Evolutionary conservation across 2,888 invertebrate species (phyloP).

Genomic region (Athalia circularis): DNA sequence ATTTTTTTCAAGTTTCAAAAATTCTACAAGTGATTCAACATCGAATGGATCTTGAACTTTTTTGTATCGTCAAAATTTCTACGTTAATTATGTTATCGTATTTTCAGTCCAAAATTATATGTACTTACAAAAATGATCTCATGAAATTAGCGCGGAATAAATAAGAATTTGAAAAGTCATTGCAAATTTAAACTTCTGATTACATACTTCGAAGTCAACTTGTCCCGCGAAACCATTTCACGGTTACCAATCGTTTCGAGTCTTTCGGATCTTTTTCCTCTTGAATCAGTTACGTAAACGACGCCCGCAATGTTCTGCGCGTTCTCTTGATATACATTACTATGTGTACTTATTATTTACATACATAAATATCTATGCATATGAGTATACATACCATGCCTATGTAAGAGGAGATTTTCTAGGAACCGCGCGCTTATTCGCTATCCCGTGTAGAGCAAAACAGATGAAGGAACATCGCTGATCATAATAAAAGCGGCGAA

Average conservation of each 20-base stretch:
- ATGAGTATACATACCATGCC: no score
- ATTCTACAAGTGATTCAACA: no score
- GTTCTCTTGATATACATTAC: constrained; percentile 1
- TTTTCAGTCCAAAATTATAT: no score
- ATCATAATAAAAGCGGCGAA: constrained; percentile 56
- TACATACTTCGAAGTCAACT: background rate
- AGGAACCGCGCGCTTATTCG: constrained; percentile 8
- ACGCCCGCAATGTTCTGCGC: background rate
- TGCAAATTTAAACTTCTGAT: no score
- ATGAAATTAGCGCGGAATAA: no score
- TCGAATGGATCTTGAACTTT: no score
- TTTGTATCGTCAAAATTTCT: no score
- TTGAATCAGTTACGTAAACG: background rate
- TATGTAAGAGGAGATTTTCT: constrained; percentile 13
- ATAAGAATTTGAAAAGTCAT: no score
- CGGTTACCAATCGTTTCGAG: background rate
- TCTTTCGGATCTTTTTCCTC: background rate
- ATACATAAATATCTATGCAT: background rate
- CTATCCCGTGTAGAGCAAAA: constrained; percentile 44
- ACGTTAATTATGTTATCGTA: no score
- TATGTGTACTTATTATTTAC: no score
- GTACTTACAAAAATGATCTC: no score
- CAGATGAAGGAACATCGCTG: constrained; percentile 55
- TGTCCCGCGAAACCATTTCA: background rate
- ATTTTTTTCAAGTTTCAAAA: no score